Percentiles rank a stretch among this genome's conserved stretches.
phyloP scores from a whole-genome alignment of 2,888 invertebrate genomes.

The Tachina grossa region DNA sequence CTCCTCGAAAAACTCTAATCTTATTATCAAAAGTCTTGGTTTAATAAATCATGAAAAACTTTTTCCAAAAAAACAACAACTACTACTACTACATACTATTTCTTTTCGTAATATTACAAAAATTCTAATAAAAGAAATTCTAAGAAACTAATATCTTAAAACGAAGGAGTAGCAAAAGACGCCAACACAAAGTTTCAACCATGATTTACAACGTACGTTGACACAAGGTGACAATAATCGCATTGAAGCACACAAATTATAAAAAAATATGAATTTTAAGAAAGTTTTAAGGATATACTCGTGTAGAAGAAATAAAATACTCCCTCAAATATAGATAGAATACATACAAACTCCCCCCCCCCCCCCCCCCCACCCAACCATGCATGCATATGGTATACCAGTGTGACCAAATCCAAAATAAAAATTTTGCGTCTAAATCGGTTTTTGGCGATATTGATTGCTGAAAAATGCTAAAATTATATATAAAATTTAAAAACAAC shows the following conservation, averaged over 20 bases:
- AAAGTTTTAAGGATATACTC: conserved; percentile 27
- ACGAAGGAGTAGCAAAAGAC: background rate
- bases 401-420: no score
- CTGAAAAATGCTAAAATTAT: no score
- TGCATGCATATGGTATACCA: no score
- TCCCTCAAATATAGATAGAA: background rate
- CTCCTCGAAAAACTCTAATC: conserved; percentile 42
- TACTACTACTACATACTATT: background rate
- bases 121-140: background rate
- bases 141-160: conserved; percentile 12
- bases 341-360: no score
- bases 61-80: conserved; percentile 29
- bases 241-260: conserved; percentile 53
- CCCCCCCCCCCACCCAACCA: no score
- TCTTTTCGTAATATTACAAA: conserved; percentile 1
- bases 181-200: conserved; percentile 23
- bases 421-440: no score
- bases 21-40: conserved; percentile 45
- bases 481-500: no score
- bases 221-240: conserved; percentile 64
- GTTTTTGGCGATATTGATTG: no score
- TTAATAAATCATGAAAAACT: conserved; percentile 23
- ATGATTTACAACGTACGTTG: conserved; percentile 53
- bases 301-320: background rate
- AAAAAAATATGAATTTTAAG: conserved; percentile 48